phyloP scores from a whole-genome alignment of 1,140 invertebrate species.

The Heliothis subflexa region DNA sequence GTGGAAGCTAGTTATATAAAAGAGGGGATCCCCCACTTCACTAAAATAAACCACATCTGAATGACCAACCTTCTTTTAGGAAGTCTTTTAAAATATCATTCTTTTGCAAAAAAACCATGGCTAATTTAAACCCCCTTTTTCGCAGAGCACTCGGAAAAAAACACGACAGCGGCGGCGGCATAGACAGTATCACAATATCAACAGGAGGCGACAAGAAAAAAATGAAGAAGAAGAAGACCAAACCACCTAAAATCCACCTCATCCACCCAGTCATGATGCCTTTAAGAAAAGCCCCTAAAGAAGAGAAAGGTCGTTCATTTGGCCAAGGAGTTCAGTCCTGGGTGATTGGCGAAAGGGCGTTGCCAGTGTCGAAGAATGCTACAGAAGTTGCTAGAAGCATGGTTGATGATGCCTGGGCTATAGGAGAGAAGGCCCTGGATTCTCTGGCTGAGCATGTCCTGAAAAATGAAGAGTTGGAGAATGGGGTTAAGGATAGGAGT shows the following conservation, averaged over 20 bases:
- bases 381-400: slow-evolving; percentile 61
- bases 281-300: slow-evolving; percentile 51
- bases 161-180: slow-evolving; percentile 67
- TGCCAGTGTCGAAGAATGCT: slow-evolving; percentile 3
- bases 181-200: slow-evolving; percentile 75
- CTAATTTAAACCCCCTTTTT: not conserved
- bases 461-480: slow-evolving; percentile 70
- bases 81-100: too few relatives aligned
- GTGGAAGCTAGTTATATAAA: too few relatives aligned
- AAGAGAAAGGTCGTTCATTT: slow-evolving; percentile 70
- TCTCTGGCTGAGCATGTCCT: slow-evolving; percentile 72
- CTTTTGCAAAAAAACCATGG: too few relatives aligned
- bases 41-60: too few relatives aligned
- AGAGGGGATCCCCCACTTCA: too few relatives aligned
- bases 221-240: slow-evolving; percentile 75
- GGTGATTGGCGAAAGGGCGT: slow-evolving; percentile 66
- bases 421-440: slow-evolving; percentile 72
- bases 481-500: slow-evolving; percentile 72
- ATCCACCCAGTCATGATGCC: slow-evolving; percentile 68
- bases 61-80: too few relatives aligned
- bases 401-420: slow-evolving; percentile 66
- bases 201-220: slow-evolving; percentile 68
- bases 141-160: slow-evolving; percentile 66
- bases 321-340: slow-evolving; percentile 62
- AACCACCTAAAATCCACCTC: slow-evolving; percentile 73